A percentile compares a stretch with the other conserved stretches of the same genome.
These are phyloP conservation scores for Mastomys coucha DNA, from an alignment of 2,113 vertebrate genomes.

Conservation along the genomic window DNA sequence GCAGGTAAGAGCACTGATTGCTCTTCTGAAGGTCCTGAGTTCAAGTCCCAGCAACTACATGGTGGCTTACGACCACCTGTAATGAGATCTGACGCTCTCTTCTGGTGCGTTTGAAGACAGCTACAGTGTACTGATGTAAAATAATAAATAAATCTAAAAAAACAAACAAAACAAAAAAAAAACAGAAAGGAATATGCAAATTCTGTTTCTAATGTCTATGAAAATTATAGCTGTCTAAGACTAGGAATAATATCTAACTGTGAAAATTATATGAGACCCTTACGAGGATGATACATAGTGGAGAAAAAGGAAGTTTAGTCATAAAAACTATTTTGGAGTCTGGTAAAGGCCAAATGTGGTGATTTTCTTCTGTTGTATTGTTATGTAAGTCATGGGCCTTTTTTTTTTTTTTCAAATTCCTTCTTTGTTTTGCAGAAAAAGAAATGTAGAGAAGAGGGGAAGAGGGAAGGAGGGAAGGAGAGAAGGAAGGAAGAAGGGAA, in stretches of 20 bases:
- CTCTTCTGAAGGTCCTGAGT: too few relatives aligned
- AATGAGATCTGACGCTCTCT: too few relatives aligned
- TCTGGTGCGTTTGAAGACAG: too few relatives aligned
- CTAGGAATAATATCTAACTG: background rate
- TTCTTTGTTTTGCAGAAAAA: background rate
- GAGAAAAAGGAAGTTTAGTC: background rate
- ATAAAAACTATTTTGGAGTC: constrained; percentile 20
- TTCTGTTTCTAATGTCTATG: constrained; percentile 37
- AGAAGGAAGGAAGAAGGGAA: background rate
- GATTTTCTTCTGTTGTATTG: constrained; percentile 36
- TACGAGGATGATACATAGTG: constrained; percentile 5
- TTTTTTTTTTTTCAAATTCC: constrained; percentile 18
- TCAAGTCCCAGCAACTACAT: too few relatives aligned
- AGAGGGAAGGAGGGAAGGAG: background rate
- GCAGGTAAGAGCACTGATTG: too few relatives aligned
- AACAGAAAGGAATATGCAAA: too few relatives aligned
- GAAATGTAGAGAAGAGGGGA: background rate
- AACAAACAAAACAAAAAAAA: too few relatives aligned
- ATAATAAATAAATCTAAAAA: too few relatives aligned
- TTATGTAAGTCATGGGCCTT: background rate
- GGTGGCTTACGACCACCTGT: too few relatives aligned
- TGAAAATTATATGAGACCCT: background rate
- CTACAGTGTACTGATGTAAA: too few relatives aligned
- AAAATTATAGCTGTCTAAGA: background rate
- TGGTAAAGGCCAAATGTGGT: background rate